These are phyloP conservation scores for Lymantria monacha DNA, from an alignment of 2,888 invertebrate genomes.

Conservation along the genomic window DNA sequence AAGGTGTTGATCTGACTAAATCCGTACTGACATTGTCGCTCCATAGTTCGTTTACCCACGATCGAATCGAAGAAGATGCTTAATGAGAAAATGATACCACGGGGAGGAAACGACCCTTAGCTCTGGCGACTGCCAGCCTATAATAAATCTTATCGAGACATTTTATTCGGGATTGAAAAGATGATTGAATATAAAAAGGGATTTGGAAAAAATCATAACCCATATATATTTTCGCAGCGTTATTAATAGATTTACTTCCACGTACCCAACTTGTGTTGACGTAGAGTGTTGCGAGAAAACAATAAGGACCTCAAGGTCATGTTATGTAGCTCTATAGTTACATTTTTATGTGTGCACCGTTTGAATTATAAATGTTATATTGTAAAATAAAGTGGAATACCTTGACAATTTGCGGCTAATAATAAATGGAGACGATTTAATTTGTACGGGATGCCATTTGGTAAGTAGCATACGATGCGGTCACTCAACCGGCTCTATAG, in stretches of 20 bases:
- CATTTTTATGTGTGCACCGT: conserved; percentile 49
- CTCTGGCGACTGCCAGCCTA: conserved; percentile 24
- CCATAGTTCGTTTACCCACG: conserved; percentile 33
- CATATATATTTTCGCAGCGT: background rate
- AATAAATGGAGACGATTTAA: conserved; percentile 51
- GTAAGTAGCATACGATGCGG: conserved; percentile 62
- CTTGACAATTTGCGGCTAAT: conserved; percentile 39
- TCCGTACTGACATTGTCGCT: conserved; percentile 25
- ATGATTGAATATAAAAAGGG: conserved; percentile 26
- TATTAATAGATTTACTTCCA: conserved; percentile 8
- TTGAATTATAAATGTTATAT: conserved; percentile 45
- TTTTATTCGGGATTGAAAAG: conserved; percentile 32
- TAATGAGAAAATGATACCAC: conserved; percentile 41
- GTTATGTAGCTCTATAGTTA: conserved; percentile 40
- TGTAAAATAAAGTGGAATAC: conserved; percentile 54
- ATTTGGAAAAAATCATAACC: conserved; percentile 6
- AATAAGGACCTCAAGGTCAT: conserved; percentile 40
- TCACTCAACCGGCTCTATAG: conserved; percentile 71
- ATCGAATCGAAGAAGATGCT: conserved; percentile 29
- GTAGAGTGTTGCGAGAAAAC: conserved; percentile 19
- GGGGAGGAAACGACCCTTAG: conserved; percentile 36
- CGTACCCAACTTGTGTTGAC: conserved; percentile 8
- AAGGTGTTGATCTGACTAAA: conserved; percentile 38
- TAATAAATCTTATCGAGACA: conserved; percentile 37
- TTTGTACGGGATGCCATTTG: conserved; percentile 59